phyloP scores from a whole-genome alignment of 2,888 invertebrate species.

The Alviniconcha strummeri region DNA sequence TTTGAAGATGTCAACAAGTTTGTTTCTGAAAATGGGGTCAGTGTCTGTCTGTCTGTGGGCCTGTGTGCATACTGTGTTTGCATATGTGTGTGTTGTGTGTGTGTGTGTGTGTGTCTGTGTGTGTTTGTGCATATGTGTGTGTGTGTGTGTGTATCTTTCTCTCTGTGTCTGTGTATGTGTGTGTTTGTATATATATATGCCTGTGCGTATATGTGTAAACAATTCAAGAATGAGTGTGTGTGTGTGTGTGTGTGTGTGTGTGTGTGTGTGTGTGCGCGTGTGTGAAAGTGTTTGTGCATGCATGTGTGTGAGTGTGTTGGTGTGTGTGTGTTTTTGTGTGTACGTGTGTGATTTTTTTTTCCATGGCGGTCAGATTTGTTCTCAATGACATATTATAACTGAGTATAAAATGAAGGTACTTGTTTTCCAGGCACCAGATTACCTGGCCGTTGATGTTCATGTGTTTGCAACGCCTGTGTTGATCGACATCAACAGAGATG shows the following conservation, averaged over 20 bases:
- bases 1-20: constrained; percentile 52
- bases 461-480: constrained; percentile 66
- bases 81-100: background rate
- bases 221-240: background rate
- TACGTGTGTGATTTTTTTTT: too few relatives aligned
- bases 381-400: too few relatives aligned
- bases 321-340: too few relatives aligned
- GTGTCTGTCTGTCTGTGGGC: constrained; percentile 2
- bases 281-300: too few relatives aligned
- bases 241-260: background rate
- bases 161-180: too few relatives aligned
- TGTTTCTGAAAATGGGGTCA: constrained; percentile 41
- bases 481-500: constrained; percentile 39
- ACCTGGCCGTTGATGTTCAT: constrained; percentile 62
- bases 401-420: too few relatives aligned
- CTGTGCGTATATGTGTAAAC: background rate
- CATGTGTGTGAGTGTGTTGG: too few relatives aligned
- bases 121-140: too few relatives aligned
- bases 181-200: background rate
- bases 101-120: too few relatives aligned
- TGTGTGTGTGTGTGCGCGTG: background rate
- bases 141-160: too few relatives aligned
- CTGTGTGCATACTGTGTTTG: background rate
- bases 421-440: constrained; percentile 43
- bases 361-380: too few relatives aligned